phyloP scores from a whole-genome alignment of 1,140 invertebrate genomes.

The Mamestra configurata region DNA sequence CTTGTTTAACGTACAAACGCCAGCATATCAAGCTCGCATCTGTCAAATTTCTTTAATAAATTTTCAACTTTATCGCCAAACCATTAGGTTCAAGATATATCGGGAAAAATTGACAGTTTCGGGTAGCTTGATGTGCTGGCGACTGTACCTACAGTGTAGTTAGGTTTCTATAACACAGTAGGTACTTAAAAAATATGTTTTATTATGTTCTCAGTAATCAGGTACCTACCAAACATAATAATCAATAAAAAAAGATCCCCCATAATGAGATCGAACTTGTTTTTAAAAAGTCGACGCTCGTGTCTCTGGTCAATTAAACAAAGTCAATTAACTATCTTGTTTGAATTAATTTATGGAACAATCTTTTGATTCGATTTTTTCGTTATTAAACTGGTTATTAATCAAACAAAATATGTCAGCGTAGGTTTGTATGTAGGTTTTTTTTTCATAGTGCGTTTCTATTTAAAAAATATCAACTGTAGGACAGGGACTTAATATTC shows the following conservation, averaged over 20 bases:
- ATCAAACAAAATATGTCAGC: neutral
- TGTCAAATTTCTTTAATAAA: too few species aligned
- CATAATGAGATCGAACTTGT: neutral
- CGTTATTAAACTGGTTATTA: neutral
- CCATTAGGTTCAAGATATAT: too few species aligned
- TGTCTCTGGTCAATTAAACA: neutral
- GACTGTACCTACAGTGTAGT: too few species aligned
- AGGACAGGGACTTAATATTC: too few species aligned
- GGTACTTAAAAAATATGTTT: neutral
- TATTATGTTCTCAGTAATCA: neutral
- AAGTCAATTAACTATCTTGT: conserved; percentile 3
- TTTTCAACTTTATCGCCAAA: too few species aligned
- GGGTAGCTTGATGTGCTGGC: too few species aligned
- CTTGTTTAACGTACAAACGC: too few species aligned
- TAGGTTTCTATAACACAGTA: neutral
- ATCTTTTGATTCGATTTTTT: neutral
- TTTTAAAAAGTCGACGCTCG: neutral
- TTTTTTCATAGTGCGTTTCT: too few species aligned
- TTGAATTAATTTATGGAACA: neutral
- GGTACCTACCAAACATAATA: neutral
- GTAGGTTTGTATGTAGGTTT: too few species aligned
- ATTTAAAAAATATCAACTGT: too few species aligned
- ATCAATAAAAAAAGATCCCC: neutral
- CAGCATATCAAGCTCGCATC: too few species aligned
- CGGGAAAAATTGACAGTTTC: too few species aligned